Percentiles rank a stretch among this genome's conserved stretches.
These are phyloP conservation scores for Sebastes oblongus DNA, from an alignment of 2,797 vertebrate species.

Conservation along the genomic window DNA sequence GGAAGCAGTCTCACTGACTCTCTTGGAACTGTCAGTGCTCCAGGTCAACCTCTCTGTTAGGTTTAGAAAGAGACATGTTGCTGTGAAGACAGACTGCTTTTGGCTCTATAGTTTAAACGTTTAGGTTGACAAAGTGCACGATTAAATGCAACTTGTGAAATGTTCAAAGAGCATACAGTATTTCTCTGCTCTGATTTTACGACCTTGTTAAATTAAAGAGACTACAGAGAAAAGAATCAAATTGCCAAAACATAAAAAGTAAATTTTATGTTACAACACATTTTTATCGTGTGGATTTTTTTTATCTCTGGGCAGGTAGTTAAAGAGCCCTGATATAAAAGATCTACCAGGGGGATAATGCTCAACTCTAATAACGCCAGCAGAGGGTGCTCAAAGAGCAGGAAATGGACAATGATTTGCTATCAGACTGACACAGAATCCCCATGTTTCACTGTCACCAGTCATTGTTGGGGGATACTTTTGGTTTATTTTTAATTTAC, in stretches of 20 bases:
- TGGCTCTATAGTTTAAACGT: neutral
- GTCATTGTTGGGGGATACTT: neutral
- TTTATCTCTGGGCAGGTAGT: neutral
- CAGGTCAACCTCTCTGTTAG: too few relatives aligned
- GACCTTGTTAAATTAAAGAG: neutral
- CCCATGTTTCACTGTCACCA: neutral
- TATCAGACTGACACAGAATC: neutral
- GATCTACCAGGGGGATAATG: neutral
- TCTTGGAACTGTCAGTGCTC: too few relatives aligned
- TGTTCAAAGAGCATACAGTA: neutral
- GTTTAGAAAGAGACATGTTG: neutral
- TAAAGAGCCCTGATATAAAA: neutral
- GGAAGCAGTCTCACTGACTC: too few relatives aligned
- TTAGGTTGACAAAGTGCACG: neutral
- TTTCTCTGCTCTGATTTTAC: neutral
- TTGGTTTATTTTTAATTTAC: neutral
- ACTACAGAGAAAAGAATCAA: neutral
- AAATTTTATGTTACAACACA: neutral
- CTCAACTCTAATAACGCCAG: neutral
- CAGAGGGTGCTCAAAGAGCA: constrained; percentile 29
- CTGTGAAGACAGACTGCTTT: neutral
- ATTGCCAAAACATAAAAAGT: neutral
- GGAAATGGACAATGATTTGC: neutral
- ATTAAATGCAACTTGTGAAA: neutral
- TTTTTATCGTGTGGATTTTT: neutral